Evolutionary conservation across 2,113 vertebrate species (phyloP).

Genomic region (Aviceda subcristata): DNA sequence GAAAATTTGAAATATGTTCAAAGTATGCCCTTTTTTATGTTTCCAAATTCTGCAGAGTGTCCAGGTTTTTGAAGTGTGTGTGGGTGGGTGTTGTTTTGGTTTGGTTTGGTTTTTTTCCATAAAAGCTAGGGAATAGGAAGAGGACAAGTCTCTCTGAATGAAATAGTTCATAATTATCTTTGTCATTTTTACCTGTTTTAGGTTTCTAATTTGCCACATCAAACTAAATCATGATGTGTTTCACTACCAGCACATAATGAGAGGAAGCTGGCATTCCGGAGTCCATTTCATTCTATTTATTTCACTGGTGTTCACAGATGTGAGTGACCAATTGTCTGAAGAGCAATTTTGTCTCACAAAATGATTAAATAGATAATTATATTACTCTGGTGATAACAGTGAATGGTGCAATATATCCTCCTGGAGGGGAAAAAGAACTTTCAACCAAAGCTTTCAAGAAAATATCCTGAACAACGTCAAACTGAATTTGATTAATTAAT

Average conservation of each 20-base stretch:
- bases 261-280: background rate
- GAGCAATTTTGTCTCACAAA: background rate
- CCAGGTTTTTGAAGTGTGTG: background rate
- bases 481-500: background rate
- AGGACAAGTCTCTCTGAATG: background rate
- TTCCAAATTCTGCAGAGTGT: background rate
- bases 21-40: background rate
- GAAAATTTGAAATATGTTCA: background rate
- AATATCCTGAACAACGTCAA: background rate
- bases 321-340: background rate
- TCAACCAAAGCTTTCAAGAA: background rate
- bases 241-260: background rate
- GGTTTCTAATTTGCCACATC: background rate
- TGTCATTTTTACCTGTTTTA: background rate
- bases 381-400: background rate
- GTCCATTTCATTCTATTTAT: background rate
- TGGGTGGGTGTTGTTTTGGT: too few species aligned
- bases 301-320: background rate
- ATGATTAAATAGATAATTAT: background rate
- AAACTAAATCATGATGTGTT: background rate
- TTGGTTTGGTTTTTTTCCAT: background rate
- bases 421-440: background rate
- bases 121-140: background rate
- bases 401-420: background rate
- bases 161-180: background rate